phyloP scores from a whole-genome alignment of 2,113 vertebrate species.

The Protobothrops flavoviridis region DNA sequence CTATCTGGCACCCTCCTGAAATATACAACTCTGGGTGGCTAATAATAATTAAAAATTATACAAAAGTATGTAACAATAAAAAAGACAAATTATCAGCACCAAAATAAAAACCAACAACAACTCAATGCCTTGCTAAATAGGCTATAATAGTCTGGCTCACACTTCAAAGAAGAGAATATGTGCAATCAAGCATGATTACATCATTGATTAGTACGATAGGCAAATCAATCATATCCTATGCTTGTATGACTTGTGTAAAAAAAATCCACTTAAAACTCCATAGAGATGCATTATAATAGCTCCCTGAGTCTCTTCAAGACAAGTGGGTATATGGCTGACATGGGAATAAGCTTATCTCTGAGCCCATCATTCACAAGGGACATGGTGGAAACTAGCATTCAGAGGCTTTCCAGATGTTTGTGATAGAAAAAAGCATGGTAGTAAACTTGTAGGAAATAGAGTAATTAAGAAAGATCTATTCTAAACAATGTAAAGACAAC shows the following conservation, averaged over 20 bases:
- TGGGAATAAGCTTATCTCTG: not conserved
- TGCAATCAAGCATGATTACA: not conserved
- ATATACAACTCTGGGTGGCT: not conserved
- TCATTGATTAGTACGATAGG: not conserved
- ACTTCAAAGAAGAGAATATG: not conserved
- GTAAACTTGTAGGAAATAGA: not conserved
- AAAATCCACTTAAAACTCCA: not conserved
- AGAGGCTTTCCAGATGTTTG: not conserved
- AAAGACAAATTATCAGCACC: not conserved
- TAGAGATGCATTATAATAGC: not conserved
- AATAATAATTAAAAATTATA: not conserved
- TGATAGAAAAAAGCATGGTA: not conserved
- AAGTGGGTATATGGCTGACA: not conserved
- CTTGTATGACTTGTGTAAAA: not conserved
- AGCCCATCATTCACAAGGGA: not conserved
- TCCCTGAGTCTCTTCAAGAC: not conserved
- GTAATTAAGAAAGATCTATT: not conserved
- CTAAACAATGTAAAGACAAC: not conserved
- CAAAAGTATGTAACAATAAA: not conserved
- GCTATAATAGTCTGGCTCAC: not conserved
- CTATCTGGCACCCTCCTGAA: not conserved
- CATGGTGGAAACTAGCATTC: not conserved
- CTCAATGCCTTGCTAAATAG: not conserved
- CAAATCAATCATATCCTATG: not conserved
- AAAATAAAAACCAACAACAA: not conserved